These are phyloP conservation scores for Baccha elongata DNA, from an alignment of 2,888 invertebrate genomes.

Conservation along the genomic window DNA sequence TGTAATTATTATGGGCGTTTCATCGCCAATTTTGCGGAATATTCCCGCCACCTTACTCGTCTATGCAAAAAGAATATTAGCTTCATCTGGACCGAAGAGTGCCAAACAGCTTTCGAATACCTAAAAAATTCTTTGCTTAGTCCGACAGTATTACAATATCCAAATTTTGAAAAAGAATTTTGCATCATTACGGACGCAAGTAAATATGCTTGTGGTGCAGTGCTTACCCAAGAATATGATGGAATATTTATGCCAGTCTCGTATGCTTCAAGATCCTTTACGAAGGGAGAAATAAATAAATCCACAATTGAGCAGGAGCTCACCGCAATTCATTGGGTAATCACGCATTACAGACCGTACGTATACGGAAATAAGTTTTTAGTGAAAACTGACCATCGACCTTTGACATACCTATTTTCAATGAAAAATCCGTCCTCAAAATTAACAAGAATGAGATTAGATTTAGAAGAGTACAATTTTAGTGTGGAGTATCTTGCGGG, in stretches of 20 bases:
- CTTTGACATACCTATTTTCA: too few relatives aligned
- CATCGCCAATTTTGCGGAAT: slow-evolving; percentile 36
- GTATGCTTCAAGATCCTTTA: slow-evolving; percentile 71
- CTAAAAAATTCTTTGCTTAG: slow-evolving; percentile 27
- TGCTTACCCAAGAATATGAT: slow-evolving; percentile 56
- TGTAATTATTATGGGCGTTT: slow-evolving; percentile 58
- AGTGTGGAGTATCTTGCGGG: too few relatives aligned
- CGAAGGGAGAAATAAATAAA: slow-evolving; percentile 72
- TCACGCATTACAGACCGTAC: slow-evolving; percentile 73
- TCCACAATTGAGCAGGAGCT: slow-evolving; percentile 75
- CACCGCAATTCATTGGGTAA: slow-evolving; percentile 73
- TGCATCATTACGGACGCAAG: slow-evolving; percentile 64
- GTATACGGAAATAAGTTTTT: slow-evolving; percentile 61
- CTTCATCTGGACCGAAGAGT: slow-evolving; percentile 50
- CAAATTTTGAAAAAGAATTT: slow-evolving; percentile 35
- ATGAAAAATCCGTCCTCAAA: too few relatives aligned
- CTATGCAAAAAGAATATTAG: slow-evolving; percentile 35
- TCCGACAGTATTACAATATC: slow-evolving; percentile 30
- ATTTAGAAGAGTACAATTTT: slow-evolving; percentile 74
- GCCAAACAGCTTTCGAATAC: slow-evolving; percentile 47
- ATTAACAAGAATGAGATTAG: slow-evolving; percentile 75
- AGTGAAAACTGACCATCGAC: too few relatives aligned
- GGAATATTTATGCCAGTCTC: slow-evolving; percentile 59
- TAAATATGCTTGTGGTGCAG: slow-evolving; percentile 63
- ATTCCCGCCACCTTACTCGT: slow-evolving; percentile 17